Percentiles rank a stretch among this genome's conserved stretches.
Conservation (phyloP, 2,888 invertebrate species). For the Myopa testacea region DNA sequence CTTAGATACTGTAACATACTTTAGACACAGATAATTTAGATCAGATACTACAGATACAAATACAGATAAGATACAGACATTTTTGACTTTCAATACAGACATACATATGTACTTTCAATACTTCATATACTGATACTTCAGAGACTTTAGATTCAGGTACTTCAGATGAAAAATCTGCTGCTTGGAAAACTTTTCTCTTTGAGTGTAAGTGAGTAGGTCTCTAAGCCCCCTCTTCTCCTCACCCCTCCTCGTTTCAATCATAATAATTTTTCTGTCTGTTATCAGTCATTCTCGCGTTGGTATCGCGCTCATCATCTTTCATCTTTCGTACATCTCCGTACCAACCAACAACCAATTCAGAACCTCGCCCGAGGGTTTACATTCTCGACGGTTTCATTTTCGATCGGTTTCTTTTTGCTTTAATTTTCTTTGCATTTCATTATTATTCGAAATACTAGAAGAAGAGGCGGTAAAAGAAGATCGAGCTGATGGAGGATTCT, state of each 20-base stretch:
- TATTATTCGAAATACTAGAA: neutral
- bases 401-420: neutral
- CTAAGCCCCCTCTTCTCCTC: neutral
- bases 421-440: conserved; percentile 26
- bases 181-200: too few species aligned
- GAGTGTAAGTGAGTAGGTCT: too few species aligned
- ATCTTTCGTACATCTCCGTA: conserved; percentile 4
- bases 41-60: too few species aligned
- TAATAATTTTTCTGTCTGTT: conserved; percentile 13
- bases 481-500: neutral
- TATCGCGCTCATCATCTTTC: conserved; percentile 17
- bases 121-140: too few species aligned
- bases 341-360: conserved; percentile 19
- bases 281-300: neutral
- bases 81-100: too few species aligned
- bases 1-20: too few species aligned
- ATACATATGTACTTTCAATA: too few species aligned
- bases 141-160: too few species aligned
- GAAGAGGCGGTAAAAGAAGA: neutral
- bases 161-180: too few species aligned
- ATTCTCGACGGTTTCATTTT: neutral
- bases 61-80: too few species aligned
- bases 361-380: conserved; percentile 31
- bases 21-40: too few species aligned
- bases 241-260: neutral